These are phyloP conservation scores for Thumatha senex DNA, from an alignment of 2,888 invertebrate species.

Conservation along the genomic window DNA sequence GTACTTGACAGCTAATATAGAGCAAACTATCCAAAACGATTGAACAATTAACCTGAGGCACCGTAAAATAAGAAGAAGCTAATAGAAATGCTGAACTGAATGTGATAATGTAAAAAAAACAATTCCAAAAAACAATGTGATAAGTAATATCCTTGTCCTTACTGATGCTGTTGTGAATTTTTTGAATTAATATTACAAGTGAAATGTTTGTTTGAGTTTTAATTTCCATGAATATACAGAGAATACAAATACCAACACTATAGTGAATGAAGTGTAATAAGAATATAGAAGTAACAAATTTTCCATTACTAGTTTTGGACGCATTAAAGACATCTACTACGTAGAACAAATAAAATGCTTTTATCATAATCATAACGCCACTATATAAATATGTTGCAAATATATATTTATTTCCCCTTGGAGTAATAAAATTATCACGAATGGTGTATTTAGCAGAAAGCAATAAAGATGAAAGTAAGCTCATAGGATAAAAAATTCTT, in stretches of 20 bases:
- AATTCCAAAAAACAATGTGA: background rate
- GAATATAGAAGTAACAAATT: background rate
- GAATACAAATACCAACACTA: background rate
- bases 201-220: background rate
- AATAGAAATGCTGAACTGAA: background rate
- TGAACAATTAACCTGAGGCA: background rate
- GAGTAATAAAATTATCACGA: constrained; percentile 1
- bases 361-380: background rate
- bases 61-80: background rate
- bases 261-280: background rate
- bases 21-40: background rate
- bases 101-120: background rate
- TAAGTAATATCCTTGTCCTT: background rate
- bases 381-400: background rate
- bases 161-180: background rate
- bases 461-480: background rate
- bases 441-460: constrained; percentile 1
- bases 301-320: background rate
- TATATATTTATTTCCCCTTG: background rate
- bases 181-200: background rate
- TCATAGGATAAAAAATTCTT: background rate
- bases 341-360: background rate
- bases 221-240: background rate
- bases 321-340: background rate
- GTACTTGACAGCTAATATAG: background rate